Evolutionary conservation across 2,888 invertebrate species (phyloP).

Genomic region (Euplagia quadripunctaria): DNA sequence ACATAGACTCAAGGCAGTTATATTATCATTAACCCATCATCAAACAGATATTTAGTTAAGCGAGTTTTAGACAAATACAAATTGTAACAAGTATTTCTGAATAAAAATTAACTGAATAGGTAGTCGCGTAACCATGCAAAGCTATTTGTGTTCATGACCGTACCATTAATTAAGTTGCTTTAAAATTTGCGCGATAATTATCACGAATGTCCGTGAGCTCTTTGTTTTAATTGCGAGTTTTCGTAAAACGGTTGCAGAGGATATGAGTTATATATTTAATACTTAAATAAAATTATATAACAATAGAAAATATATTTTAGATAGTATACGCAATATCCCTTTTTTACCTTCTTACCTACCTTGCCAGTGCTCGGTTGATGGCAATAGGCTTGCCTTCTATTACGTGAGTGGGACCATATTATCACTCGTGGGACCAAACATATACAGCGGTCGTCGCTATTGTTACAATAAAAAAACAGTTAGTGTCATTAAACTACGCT

Average conservation of each 20-base stretch:
- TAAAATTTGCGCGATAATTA: slow-evolving; percentile 47
- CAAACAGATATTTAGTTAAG: too few relatives aligned
- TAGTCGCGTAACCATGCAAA: slow-evolving; percentile 24
- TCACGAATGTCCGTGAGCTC: slow-evolving; percentile 41
- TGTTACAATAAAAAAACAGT: not conserved
- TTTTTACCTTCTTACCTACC: not conserved
- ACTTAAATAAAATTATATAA: not conserved
- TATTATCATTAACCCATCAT: not conserved
- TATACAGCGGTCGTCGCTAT: not conserved
- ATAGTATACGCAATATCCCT: too few relatives aligned
- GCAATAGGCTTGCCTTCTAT: not conserved
- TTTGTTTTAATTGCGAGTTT: slow-evolving; percentile 42
- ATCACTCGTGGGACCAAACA: not conserved
- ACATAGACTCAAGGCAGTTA: not conserved
- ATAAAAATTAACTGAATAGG: not conserved
- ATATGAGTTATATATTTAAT: slow-evolving; percentile 1
- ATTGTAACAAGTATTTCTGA: not conserved
- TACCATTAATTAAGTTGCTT: slow-evolving; percentile 50
- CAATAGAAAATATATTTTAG: not conserved
- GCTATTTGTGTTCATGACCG: slow-evolving; percentile 48
- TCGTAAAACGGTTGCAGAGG: slow-evolving; percentile 23
- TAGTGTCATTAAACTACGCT: not conserved
- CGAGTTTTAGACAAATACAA: not conserved
- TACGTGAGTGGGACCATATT: not conserved
- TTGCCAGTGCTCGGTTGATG: not conserved